These are phyloP conservation scores for Parasteatoda tepidariorum DNA, from an alignment of 1,140 invertebrate genomes.

Conservation along the genomic window DNA sequence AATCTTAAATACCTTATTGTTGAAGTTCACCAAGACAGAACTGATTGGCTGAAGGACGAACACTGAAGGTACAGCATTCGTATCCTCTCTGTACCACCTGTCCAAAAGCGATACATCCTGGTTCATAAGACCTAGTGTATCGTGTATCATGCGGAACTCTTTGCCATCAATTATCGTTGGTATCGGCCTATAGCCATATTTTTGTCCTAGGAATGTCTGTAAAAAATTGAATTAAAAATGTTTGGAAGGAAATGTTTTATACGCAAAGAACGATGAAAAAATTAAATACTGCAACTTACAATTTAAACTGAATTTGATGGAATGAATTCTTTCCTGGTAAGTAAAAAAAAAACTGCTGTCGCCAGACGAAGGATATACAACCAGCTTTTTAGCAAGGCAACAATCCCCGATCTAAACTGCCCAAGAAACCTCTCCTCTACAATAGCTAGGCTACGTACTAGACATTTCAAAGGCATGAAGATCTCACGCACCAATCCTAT, in stretches of 20 bases:
- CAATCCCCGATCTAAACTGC: too few species aligned
- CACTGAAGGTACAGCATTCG: conserved; percentile 90
- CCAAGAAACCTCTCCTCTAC: too few species aligned
- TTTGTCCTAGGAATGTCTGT: conserved; percentile 94
- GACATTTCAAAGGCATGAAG: too few species aligned
- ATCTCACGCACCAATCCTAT: too few species aligned
- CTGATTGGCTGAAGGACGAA: conserved; percentile 96
- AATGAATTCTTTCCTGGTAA: too few species aligned
- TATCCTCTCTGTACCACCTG: conserved; percentile 96
- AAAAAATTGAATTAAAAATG: conserved; percentile 30
- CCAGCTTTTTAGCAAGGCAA: too few species aligned
- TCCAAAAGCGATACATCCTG: conserved; percentile 85
- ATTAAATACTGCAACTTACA: too few species aligned
- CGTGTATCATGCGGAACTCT: conserved; percentile 88
- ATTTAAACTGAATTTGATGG: too few species aligned
- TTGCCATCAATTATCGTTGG: conserved; percentile 94
- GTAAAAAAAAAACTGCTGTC: too few species aligned
- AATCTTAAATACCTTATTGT: conserved; percentile 95
- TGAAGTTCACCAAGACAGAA: conserved; percentile 96
- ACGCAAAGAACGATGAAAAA: not conserved
- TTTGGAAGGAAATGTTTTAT: not conserved
- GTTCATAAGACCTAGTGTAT: conserved; percentile 81
- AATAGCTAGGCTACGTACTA: too few species aligned
- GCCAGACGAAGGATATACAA: too few species aligned
- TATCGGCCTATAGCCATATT: conserved; percentile 97